phyloP scores from a whole-genome alignment of 2,113 vertebrate species.

The Dipodomys spectabilis region DNA sequence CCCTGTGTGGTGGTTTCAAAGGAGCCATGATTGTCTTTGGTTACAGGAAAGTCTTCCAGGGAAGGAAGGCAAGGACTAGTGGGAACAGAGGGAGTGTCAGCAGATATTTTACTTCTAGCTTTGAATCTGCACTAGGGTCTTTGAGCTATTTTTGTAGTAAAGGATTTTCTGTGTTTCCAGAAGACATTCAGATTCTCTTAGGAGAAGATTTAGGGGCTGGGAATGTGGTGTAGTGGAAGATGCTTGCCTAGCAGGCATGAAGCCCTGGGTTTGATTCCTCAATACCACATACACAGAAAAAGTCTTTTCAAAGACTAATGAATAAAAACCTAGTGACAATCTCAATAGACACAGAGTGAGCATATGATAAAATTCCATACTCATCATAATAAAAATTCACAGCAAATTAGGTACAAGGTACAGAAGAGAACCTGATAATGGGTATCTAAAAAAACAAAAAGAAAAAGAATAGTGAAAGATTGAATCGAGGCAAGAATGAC shows the following conservation, averaged over 20 bases:
- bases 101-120: conserved; percentile 28
- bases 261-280: too few species aligned
- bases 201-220: background rate
- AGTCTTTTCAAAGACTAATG: conserved; percentile 19
- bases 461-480: background rate
- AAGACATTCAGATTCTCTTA: conserved; percentile 34
- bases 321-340: background rate
- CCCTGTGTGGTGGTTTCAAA: background rate
- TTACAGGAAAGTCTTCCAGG: background rate
- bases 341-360: conserved; percentile 21
- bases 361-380: conserved; percentile 12
- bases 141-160: conserved; percentile 15
- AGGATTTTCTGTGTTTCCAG: conserved; percentile 24
- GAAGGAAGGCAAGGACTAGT: background rate
- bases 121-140: conserved; percentile 8
- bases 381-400: conserved; percentile 31
- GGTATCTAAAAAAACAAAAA: background rate
- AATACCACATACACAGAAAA: too few species aligned
- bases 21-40: background rate
- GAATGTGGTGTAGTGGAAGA: too few species aligned
- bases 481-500: background rate
- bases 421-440: background rate
- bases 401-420: background rate
- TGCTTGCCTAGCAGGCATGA: too few species aligned
- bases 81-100: background rate